Conservation (phyloP, 1,140 invertebrate species). For the Drosophila orena region DNA sequence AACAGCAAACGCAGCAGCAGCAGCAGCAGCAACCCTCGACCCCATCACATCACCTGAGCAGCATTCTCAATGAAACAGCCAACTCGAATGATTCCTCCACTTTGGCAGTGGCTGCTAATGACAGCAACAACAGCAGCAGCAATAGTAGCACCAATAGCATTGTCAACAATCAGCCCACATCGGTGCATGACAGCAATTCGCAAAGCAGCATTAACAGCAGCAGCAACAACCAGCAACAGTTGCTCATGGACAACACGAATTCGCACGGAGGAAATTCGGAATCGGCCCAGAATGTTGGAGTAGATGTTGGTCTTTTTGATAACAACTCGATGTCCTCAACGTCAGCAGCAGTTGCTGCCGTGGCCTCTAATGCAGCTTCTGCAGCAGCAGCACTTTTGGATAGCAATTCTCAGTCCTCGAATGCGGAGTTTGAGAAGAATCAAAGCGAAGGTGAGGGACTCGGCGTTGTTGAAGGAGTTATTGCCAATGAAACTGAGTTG, state of each 20-base stretch:
- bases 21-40: slow-evolving; percentile 51
- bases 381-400: slow-evolving; percentile 75
- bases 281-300: slow-evolving; percentile 47
- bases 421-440: slow-evolving; percentile 68
- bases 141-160: slow-evolving; percentile 83
- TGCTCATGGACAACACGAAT: slow-evolving; percentile 70
- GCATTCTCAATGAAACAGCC: slow-evolving; percentile 79
- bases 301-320: slow-evolving; percentile 74
- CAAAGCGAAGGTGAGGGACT: slow-evolving; percentile 34
- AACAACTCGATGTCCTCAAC: slow-evolving; percentile 82
- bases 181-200: slow-evolving; percentile 82
- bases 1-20: slow-evolving; percentile 37
- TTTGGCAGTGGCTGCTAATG: slow-evolving; percentile 76
- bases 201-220: slow-evolving; percentile 82
- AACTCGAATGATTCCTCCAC: slow-evolving; percentile 83
- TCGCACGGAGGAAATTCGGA: slow-evolving; percentile 64
- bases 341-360: slow-evolving; percentile 64
- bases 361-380: slow-evolving; percentile 64
- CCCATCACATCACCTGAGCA: slow-evolving; percentile 77
- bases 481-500: slow-evolving; percentile 34
- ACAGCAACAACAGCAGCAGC: slow-evolving; percentile 83
- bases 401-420: slow-evolving; percentile 79
- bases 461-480: slow-evolving; percentile 18
- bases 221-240: slow-evolving; percentile 76
- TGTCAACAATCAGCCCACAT: slow-evolving; percentile 81